Conservation (phyloP, 2,113 vertebrate genomes). For the Erythrocebus patas region DNA sequence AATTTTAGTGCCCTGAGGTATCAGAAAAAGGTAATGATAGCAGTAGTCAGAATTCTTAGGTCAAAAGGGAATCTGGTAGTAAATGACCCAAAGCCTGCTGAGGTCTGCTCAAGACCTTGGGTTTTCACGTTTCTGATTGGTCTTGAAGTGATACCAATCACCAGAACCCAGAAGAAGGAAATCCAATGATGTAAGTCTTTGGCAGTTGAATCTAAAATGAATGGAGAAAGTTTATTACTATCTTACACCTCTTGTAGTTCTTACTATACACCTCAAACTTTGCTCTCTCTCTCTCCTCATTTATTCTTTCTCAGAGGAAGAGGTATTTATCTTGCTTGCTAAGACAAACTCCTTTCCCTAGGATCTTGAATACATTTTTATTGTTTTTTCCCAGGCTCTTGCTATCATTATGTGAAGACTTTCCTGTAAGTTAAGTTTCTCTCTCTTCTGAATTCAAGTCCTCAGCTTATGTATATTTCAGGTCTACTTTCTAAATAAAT, state of each 20-base stretch:
- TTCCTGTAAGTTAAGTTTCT: not conserved
- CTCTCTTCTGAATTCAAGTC: not conserved
- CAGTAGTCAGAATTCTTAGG: not conserved
- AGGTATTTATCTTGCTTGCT: not conserved
- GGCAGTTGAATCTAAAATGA: not conserved
- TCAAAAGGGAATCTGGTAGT: not conserved
- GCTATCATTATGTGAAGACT: not conserved
- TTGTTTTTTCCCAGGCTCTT: not conserved
- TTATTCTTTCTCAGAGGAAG: not conserved
- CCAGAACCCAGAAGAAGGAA: not conserved
- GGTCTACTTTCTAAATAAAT: not conserved
- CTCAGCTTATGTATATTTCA: not conserved
- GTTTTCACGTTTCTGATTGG: not conserved
- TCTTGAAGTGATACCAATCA: not conserved
- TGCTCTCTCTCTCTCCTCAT: not conserved
- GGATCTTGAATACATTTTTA: not conserved
- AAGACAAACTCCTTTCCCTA: not conserved
- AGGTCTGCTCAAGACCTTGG: not conserved
- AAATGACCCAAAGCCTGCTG: not conserved
- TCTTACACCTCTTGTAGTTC: not conserved
- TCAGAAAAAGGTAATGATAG: not conserved
- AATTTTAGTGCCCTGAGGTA: constrained; percentile 8
- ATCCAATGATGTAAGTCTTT: not conserved
- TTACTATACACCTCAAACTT: not conserved
- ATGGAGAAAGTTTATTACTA: not conserved